Evolutionary conservation across 2,113 vertebrate species (phyloP).

Genomic region (Talpa occidentalis): DNA sequence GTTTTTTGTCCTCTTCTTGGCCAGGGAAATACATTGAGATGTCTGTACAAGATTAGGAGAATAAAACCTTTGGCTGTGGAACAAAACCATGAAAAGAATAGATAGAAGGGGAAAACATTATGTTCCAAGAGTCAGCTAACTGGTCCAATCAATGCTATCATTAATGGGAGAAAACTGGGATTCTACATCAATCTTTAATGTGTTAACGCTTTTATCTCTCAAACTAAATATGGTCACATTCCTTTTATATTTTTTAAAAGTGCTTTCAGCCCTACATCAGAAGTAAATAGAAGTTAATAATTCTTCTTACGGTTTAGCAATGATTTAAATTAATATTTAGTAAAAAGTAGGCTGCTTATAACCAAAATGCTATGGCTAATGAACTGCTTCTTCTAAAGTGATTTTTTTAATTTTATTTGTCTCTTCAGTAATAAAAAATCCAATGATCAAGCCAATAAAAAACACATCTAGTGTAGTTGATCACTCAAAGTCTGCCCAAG

Average conservation of each 20-base stretch:
- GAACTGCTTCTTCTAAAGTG: constrained; percentile 29
- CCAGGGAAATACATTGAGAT: neutral
- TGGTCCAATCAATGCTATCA: neutral
- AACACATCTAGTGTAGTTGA: constrained; percentile 34
- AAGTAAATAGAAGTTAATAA: constrained; percentile 40
- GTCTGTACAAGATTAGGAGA: neutral
- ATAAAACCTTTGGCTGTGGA: neutral
- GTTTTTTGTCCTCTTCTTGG: neutral
- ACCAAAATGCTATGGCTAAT: constrained; percentile 53
- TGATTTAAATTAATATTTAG: constrained; percentile 52
- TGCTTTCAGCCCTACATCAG: neutral
- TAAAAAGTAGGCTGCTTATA: constrained; percentile 39
- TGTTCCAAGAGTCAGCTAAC: neutral
- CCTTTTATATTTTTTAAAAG: neutral
- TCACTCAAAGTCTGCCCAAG: constrained; percentile 38
- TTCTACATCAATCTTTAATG: neutral
- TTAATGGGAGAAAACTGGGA: neutral
- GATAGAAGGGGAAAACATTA: neutral
- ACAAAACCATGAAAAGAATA: neutral
- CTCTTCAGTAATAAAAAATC: constrained; percentile 59
- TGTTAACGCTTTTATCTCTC: neutral
- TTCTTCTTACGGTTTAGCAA: constrained; percentile 29
- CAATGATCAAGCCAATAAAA: constrained; percentile 50
- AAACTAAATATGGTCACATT: neutral
- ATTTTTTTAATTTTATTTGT: constrained; percentile 57